Evolutionary conservation across 2,888 invertebrate genomes (phyloP).

Genomic region (Rugalucina vietnamica): DNA sequence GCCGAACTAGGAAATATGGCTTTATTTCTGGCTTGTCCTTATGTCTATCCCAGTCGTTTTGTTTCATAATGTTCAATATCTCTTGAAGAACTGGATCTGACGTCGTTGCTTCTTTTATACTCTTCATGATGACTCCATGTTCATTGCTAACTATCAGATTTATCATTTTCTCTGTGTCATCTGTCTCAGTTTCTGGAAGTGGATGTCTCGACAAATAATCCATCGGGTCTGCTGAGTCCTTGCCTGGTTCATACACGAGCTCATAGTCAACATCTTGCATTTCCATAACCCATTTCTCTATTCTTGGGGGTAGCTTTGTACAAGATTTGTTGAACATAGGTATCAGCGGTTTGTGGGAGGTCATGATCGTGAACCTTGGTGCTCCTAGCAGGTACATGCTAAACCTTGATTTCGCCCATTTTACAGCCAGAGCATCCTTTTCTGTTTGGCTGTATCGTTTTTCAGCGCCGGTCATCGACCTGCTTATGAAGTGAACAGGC

Average conservation of each 20-base stretch:
- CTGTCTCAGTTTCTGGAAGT: conserved; percentile 5
- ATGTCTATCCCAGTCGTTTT: background rate
- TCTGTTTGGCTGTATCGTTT: conserved; percentile 39
- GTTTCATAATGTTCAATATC: background rate
- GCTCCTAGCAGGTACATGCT: conserved; percentile 40
- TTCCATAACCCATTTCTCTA: conserved; percentile 38
- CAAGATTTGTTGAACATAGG: too few species aligned
- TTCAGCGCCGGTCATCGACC: background rate
- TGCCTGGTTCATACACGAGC: too few species aligned
- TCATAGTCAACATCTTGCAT: conserved; percentile 36
- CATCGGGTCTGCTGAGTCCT: background rate
- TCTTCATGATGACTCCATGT: background rate
- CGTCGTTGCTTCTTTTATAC: background rate
- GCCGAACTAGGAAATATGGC: conserved; percentile 5
- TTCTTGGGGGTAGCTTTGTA: conserved; percentile 14
- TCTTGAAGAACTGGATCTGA: background rate
- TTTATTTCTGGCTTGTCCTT: background rate
- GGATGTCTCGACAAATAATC: conserved; percentile 6
- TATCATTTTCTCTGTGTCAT: background rate
- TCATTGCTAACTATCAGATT: background rate
- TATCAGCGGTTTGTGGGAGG: background rate
- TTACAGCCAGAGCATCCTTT: background rate
- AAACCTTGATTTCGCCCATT: background rate
- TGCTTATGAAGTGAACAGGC: background rate
- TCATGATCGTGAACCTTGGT: background rate